Evolutionary conservation across 2,113 vertebrate species (phyloP), one percentile per base, ranked within the genome.

Genomic region (Haliaeetus leucogaster): DNA sequence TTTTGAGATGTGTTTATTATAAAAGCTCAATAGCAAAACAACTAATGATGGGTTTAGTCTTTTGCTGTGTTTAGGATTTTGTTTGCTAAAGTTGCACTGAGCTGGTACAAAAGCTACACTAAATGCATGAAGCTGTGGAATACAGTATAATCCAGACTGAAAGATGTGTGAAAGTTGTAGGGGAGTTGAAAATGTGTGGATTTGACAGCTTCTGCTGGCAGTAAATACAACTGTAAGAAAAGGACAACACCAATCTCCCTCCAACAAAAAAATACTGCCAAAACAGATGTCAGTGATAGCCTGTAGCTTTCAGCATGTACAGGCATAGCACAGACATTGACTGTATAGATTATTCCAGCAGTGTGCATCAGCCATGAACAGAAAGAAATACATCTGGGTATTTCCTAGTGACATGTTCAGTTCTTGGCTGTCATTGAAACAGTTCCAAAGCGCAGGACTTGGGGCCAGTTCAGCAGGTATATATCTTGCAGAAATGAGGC

Each of bases 221-320:
- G 20, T 43, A 55, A 63, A 26, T 56, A 16, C 16, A 76, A n/a
- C 47, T 63, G 26, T 45, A 48, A 76, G 45, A 52, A 65, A 38
- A 85, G 20, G 48, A 65, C 25, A 43, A 68, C 80, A 67, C 2
- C 65, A 55, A 36, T 50, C 15, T 87, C 7, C 36, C 45, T 87
- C 34, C 65, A 74, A 25, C 19, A 78, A 42, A 58, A 36, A 25
- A 17, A 22, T 2, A 20, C 40, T n/a, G 3, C 20, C n/a, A 29
- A 32, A 53, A 19, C 16, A 53, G 61, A 8, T 40, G 3, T 40
- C 0, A 0, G 4, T 50, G 72, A 21, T 59, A 70, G 5, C 16
- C 32, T 50, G 25, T 16, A 38, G 55, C 72, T 86, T 56, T 59
- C 61, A 70, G 65, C 71, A 78, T 79, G 56, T 34, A 62, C 42